Percentiles rank a stretch among this genome's conserved stretches.
Conservation (phyloP, 2,888 invertebrate species). For the Nasonovia ribisnigri region DNA sequence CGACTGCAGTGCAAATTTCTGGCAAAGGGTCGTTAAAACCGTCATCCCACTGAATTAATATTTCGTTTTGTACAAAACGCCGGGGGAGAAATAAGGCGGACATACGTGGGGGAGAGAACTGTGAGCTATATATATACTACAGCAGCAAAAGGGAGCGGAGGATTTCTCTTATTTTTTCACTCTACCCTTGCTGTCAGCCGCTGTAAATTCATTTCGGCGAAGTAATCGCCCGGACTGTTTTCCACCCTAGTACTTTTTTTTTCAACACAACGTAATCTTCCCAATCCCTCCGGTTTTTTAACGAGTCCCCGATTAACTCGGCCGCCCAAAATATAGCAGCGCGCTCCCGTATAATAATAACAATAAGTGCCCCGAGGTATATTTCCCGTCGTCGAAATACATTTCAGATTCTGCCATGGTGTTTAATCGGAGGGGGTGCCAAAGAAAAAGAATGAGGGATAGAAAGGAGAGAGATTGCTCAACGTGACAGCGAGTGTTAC, state of each 20-base stretch:
- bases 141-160: neutral
- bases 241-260: slow-evolving; percentile 59
- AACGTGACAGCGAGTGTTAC: slow-evolving; percentile 1
- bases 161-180: slow-evolving; percentile 51
- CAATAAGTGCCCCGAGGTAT: slow-evolving; percentile 59
- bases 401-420: neutral
- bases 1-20: slow-evolving; percentile 54
- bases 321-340: slow-evolving; percentile 31
- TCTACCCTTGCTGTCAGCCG: slow-evolving; percentile 52
- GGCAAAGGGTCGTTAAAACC: slow-evolving; percentile 65
- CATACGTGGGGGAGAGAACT: slow-evolving; percentile 16
- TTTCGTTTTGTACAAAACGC: slow-evolving; percentile 62
- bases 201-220: slow-evolving; percentile 62
- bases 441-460: neutral
- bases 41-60: slow-evolving; percentile 63
- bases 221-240: slow-evolving; percentile 64
- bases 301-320: slow-evolving; percentile 63
- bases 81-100: slow-evolving; percentile 3
- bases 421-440: neutral
- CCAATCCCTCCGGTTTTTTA: slow-evolving; percentile 61
- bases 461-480: slow-evolving; percentile 38
- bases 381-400: slow-evolving; percentile 46
- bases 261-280: slow-evolving; percentile 62
- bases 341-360: slow-evolving; percentile 54
- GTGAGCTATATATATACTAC: neutral